phyloP scores from a whole-genome alignment of 2,797 vertebrate genomes.

The Siniperca scherzeri region DNA sequence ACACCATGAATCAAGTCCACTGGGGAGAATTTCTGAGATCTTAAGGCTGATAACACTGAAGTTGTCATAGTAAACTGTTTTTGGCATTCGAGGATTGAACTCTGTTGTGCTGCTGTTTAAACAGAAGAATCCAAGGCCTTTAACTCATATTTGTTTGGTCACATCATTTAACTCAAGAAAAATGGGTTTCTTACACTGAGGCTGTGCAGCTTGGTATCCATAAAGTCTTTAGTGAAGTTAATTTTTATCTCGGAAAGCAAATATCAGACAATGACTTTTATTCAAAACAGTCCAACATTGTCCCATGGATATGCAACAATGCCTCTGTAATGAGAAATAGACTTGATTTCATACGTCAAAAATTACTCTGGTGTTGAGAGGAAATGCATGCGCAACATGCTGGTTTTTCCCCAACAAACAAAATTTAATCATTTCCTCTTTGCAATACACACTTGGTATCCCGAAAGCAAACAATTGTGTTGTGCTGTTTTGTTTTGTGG shows the following conservation, averaged over 20 bases:
- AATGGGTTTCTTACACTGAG: neutral
- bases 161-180: slow-evolving; percentile 41
- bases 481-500: slow-evolving; percentile 8
- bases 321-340: slow-evolving; percentile 74
- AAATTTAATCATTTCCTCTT: slow-evolving; percentile 60
- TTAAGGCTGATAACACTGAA: slow-evolving; percentile 24
- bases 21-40: slow-evolving; percentile 16
- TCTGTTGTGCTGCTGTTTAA: slow-evolving; percentile 8
- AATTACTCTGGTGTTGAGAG: slow-evolving; percentile 52
- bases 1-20: slow-evolving; percentile 26
- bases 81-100: neutral
- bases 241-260: slow-evolving; percentile 36
- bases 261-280: slow-evolving; percentile 54
- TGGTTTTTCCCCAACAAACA: slow-evolving; percentile 40
- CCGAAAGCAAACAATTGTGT: slow-evolving; percentile 40
- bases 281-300: slow-evolving; percentile 48
- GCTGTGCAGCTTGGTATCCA: neutral
- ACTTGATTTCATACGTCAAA: slow-evolving; percentile 72
- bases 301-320: slow-evolving; percentile 57
- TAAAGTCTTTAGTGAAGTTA: slow-evolving; percentile 15
- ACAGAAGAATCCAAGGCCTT: slow-evolving; percentile 14
- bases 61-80: slow-evolving; percentile 15
- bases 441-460: slow-evolving; percentile 27
- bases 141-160: slow-evolving; percentile 23
- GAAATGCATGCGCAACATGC: slow-evolving; percentile 46